Evolutionary conservation across 2,113 vertebrate species (phyloP).

Genomic region (Odocoileus hemionus): DNA sequence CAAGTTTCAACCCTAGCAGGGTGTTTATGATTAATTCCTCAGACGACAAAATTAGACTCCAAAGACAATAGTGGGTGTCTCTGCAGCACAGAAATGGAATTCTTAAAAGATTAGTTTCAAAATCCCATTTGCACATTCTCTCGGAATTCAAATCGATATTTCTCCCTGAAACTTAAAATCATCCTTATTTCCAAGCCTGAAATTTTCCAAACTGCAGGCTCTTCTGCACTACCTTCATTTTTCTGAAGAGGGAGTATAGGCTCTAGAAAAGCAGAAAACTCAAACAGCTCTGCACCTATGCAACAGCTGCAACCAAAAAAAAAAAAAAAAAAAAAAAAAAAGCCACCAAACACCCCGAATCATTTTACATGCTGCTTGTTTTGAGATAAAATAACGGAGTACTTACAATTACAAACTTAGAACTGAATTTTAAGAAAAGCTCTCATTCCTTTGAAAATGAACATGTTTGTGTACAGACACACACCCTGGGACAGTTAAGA

Average conservation of each 20-base stretch:
- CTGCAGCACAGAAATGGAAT: neutral
- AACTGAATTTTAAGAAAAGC: neutral
- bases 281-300: neutral
- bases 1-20: neutral
- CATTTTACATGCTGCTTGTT: neutral
- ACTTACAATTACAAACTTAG: neutral
- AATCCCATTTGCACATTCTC: neutral
- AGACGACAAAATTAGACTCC: neutral
- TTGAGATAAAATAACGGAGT: conserved; percentile 6
- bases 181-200: neutral
- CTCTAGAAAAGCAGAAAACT: conserved; percentile 67
- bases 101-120: neutral
- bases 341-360: neutral
- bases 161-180: neutral
- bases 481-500: neutral
- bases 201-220: neutral
- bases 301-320: neutral
- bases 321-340: neutral
- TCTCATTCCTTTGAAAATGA: neutral
- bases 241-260: conserved; percentile 82
- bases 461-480: neutral
- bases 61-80: neutral
- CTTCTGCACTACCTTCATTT: conserved; percentile 75
- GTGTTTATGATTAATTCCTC: neutral
- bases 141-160: fast-evolving